These are phyloP conservation scores for Drosophila yooni DNA, from an alignment of 2,888 invertebrate genomes.

Conservation along the genomic window DNA sequence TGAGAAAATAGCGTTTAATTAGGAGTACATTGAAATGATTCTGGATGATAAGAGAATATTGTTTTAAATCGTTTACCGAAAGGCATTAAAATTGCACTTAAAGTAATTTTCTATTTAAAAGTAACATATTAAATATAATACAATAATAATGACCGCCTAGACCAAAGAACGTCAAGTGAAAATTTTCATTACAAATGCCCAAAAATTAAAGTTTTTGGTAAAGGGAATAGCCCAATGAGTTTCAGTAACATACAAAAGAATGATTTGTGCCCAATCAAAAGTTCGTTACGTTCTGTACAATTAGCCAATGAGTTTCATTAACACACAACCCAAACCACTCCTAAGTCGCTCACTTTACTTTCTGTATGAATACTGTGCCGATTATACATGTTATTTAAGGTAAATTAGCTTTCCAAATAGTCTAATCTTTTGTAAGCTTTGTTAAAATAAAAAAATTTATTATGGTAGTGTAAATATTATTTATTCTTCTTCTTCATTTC, in stretches of 20 bases:
- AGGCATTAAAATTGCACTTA: neutral
- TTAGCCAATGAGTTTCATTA: neutral
- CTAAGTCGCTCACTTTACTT: neutral
- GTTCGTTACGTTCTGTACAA: neutral
- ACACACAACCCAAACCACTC: neutral
- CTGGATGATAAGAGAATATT: neutral
- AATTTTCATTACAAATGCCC: neutral
- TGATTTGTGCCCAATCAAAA: neutral
- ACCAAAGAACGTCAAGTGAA: neutral
- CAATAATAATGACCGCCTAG: neutral
- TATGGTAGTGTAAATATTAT: neutral
- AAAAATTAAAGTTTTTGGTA: neutral
- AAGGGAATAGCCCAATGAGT: neutral
- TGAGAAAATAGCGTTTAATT: neutral
- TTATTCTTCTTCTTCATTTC: neutral
- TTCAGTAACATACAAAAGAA: neutral
- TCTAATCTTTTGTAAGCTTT: neutral
- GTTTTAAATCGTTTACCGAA: neutral
- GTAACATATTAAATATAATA: neutral
- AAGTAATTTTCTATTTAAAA: neutral
- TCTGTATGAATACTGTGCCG: neutral
- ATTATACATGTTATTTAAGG: too few relatives aligned
- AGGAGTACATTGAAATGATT: neutral
- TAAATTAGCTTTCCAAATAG: neutral
- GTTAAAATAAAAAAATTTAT: neutral